A percentile compares a stretch with the other conserved stretches of the same genome.
phyloP scores from a whole-genome alignment of 2,888 invertebrate species.

The Agrochola lota region DNA sequence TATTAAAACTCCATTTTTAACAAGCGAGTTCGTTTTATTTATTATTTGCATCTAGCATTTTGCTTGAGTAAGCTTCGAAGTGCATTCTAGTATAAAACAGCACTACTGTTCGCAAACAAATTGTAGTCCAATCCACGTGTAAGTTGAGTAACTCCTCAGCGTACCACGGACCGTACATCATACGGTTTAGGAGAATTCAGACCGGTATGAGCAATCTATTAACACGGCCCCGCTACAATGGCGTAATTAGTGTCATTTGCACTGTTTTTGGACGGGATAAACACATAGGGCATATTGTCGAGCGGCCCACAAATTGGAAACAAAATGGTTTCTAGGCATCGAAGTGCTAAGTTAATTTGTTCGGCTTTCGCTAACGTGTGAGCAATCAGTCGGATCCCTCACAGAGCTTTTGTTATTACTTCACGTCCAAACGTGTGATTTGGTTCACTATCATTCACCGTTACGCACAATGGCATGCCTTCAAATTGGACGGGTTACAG shows the following conservation, averaged over 20 bases:
- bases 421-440: conserved; percentile 73
- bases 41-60: not conserved
- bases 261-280: conserved; percentile 89
- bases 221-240: conserved; percentile 82
- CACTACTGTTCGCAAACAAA: not conserved
- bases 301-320: conserved; percentile 86
- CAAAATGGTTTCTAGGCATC: conserved; percentile 84
- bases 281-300: conserved; percentile 87
- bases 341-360: conserved; percentile 89
- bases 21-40: not conserved
- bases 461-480: conserved; percentile 68
- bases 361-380: conserved; percentile 89
- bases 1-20: not conserved
- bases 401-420: conserved; percentile 77
- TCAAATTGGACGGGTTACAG: conserved; percentile 65
- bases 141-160: conserved; percentile 43
- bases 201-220: conserved; percentile 85
- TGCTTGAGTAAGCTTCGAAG: not conserved
- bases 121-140: conserved; percentile 13
- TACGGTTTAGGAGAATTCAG: conserved; percentile 75
- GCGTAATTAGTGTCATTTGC: conserved; percentile 90
- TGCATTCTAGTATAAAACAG: not conserved
- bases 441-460: conserved; percentile 75
- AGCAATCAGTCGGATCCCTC: conserved; percentile 82
- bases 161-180: conserved; percentile 39